Evolutionary conservation across 2,113 vertebrate genomes (phyloP), one percentile per base, ranked within the genome.

Genomic region (Entelurus aequoreus): DNA sequence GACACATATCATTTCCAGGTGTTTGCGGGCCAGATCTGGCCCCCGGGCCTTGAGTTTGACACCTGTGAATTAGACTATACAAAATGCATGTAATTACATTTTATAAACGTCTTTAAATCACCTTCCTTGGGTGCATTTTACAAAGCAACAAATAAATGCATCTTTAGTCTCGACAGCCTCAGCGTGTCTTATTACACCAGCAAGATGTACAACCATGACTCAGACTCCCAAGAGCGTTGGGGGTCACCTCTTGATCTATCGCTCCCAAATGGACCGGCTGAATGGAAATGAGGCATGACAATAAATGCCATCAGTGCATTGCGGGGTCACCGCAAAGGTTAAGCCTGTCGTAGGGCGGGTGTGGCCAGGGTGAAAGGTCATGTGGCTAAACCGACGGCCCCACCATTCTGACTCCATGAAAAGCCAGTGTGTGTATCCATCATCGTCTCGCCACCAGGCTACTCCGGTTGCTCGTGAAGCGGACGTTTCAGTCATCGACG

Each of bases 211-310:
- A 21, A 56, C 59, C 58, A 15, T 70, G 72, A 80, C 70, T 75
- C 67, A 83, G 72, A 82, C 77, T 79, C 78, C 74, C 72, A 69
- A 70, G 84, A 78, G 80, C 11, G 6, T 21, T 12, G 13, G 8
- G 75, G 74, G 76, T 75, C 80, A 74, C 62, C 62, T 59, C 77
- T 72, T 78, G 61, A 66, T 86, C 82, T 76, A 81, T 84, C 76
- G 72, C 72, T 65, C 62, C 63, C 57, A 76, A 84, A 76, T 78
- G 74, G 82, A 82, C 77, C 77, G 57, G 62, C 73, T 28, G 66
- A 66, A 76, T 72, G 79, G 81, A 81, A 77, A 84, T 81, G 75
- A 54, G 75, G 80, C 82, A 67, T 79, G 82, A 81, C 80, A 79
- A 78, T 68, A 80, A 81, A 86, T 76, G 74, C 63, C 75, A 76